Evolutionary conservation across 2,113 vertebrate genomes (phyloP).

Genomic region (Naja naja): DNA sequence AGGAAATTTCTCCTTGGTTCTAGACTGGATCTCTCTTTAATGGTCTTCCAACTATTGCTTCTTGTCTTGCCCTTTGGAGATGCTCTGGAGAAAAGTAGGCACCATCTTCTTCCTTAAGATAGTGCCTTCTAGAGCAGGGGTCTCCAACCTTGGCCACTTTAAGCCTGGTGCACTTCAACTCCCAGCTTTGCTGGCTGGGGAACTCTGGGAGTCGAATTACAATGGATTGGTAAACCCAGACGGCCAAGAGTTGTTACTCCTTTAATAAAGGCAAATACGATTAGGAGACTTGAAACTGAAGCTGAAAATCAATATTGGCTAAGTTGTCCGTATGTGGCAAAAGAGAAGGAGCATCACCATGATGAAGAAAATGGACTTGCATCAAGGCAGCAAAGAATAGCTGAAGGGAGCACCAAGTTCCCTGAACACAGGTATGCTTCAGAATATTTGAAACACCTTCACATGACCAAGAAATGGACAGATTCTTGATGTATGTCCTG

Average conservation of each 20-base stretch:
- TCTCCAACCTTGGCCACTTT: no score
- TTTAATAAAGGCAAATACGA: conserved; percentile 74
- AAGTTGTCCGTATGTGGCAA: conserved; percentile 82
- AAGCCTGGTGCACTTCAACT: no score
- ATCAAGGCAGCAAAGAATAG: conserved; percentile 71
- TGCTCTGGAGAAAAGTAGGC: not conserved
- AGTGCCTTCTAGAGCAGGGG: not conserved
- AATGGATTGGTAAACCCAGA: conserved; percentile 93
- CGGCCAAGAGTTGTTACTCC: conserved; percentile 74
- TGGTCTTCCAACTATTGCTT: no score
- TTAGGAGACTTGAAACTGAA: conserved; percentile 83
- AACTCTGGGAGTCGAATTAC: conserved; percentile 28
- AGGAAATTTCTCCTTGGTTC: no score
- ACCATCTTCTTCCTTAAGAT: not conserved
- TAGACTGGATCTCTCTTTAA: not conserved
- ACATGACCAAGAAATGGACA: conserved; percentile 80
- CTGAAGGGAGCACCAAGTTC: conserved; percentile 63
- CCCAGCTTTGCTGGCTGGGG: no score
- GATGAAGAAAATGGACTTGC: conserved; percentile 70
- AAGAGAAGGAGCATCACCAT: conserved; percentile 79
- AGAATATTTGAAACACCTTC: conserved; percentile 84
- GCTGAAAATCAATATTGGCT: conserved; percentile 95
- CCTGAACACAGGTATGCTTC: conserved; percentile 75
- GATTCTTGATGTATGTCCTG: not conserved
- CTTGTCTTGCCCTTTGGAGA: no score